A percentile compares a stretch with the other conserved stretches of the same genome.
Evolutionary conservation across 2,797 vertebrate species (phyloP).

Genomic region (Molossus alvarezi): DNA sequence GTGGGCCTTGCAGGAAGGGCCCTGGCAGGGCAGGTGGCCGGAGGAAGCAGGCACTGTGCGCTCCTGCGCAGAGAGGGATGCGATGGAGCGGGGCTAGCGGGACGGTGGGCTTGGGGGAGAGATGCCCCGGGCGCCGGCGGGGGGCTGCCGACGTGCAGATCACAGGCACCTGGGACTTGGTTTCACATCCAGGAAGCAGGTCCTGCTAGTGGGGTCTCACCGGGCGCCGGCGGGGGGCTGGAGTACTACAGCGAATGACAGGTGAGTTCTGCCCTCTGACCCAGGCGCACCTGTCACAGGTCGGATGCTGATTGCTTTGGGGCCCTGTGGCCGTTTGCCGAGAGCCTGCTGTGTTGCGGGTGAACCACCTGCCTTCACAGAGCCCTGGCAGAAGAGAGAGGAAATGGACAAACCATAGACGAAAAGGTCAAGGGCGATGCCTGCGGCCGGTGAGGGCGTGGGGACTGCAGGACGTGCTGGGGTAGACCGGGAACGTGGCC

Average conservation of each 20-base stretch:
- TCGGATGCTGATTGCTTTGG: background rate
- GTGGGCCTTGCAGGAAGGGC: background rate
- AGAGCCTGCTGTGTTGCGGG: background rate
- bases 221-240: accelerated
- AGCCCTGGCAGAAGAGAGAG: background rate
- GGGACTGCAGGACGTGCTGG: background rate
- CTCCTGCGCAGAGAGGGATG: accelerated
- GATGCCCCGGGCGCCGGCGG: background rate
- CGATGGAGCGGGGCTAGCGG: accelerated
- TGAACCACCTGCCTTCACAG: background rate
- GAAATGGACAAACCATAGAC: background rate
- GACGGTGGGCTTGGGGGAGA: too few species aligned
- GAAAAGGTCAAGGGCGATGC: background rate
- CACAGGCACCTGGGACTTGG: background rate
- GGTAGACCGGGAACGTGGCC: background rate
- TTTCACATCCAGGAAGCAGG: background rate
- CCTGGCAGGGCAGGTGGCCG: background rate
- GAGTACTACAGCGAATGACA: accelerated
- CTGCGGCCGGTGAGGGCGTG: accelerated
- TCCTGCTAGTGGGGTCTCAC: accelerated
- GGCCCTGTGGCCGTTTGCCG: accelerated
- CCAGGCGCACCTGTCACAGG: accelerated
- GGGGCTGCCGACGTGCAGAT: background rate
- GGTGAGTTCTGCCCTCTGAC: accelerated
- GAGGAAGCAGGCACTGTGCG: background rate